Base-by-base conservation (phyloP, 2,888 invertebrate species). In the Andricus curvator region DNA sequence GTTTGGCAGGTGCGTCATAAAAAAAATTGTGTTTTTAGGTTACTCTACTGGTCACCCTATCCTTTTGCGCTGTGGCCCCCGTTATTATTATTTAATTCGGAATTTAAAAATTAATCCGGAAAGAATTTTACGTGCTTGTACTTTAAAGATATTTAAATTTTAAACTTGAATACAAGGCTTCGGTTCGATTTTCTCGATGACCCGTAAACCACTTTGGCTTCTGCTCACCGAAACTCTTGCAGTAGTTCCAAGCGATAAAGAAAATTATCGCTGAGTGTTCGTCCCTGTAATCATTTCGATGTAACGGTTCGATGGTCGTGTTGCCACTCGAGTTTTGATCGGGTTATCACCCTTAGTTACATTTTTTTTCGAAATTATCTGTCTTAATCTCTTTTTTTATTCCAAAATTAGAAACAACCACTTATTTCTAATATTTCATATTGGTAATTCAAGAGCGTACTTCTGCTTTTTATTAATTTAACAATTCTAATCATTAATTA, bases 271-370 rank as follows among this genome's bases (percentile, higher is more conserved):
- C 70, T 51, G 70, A 20, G n/a, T 56, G 70, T 83, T 84, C 82
- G 80, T 83, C 83, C 56, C 83, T 80, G 86, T 87, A 89, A 89
- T 89, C 89, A 83, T 86, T 85, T 87, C 88, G 70, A 70, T 85
- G 84, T 86, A 85, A 87, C 83, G 86, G 85, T 86, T 84, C 84
- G 78, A 85, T 80, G 84, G 83, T 85, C 84, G 83, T 85, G 85
- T 86, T 86, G 86, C 85, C 84, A 86, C 83, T 83, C 86, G 86
- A 86, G 84, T 82, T 77, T 81, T 84, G 79, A 84, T 83, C 85
- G 85, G 86, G 87, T 88, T 88, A 88, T 89, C 87, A 83, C 78
- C 84, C 85, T 85, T 83, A 81, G 77, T 78, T 81, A 67, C 81
- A 85, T 85, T 70, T 68, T 44, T 44, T 68, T 70, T 68, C 44